Evolutionary conservation across 2,113 vertebrate species (phyloP), one percentile per base, ranked within the genome.

Genomic region (Andinoacara biseriatus): DNA sequence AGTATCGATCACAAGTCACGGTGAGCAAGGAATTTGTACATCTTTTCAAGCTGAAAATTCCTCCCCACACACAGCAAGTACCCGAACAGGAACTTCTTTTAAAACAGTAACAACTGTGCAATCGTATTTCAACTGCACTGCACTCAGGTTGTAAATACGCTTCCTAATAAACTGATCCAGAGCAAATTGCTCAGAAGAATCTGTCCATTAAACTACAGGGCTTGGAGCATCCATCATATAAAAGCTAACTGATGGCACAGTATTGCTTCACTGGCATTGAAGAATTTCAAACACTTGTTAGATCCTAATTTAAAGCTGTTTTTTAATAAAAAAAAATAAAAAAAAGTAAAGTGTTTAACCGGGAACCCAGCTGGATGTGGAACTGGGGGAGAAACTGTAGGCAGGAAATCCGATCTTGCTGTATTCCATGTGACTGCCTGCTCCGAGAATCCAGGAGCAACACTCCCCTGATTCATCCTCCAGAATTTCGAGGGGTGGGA

Each of bases 391-490:
- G 3, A 24, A 56, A 57, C 43, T 78, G 58, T 60, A 82, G 62
- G 60, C 82, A 93, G 86, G 95, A 94, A 95, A 95, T 91, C 90
- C 72, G 84, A 93, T 93, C 93, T 91, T 59, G 43, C 62, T 65
- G 65, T 80, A 82, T 84, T 92, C 86, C 90, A 93, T 89, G 93
- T 93, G 93, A 92, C 93, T 78, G 82, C 80, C 88, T 89, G 87
- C 84, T 86, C 84, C 5, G 57, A 89, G 82, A 93, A 93, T 93
- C 90, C 77, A 2, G 78, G 83, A 89, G 86, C 83, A 89, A 80
- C 88, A 87, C 91, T 90, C 89, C 72, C 88, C 78, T 82, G 84
- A 90, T 91, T 94, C 90, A 91, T 93, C 90, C 82, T 86, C 75
- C 78, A 90, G 80, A 86, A 79, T 81, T 67, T n/a, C n/a, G 20